phyloP scores from a whole-genome alignment of 2,113 vertebrate genomes.

The Platysternon megacephalum region DNA sequence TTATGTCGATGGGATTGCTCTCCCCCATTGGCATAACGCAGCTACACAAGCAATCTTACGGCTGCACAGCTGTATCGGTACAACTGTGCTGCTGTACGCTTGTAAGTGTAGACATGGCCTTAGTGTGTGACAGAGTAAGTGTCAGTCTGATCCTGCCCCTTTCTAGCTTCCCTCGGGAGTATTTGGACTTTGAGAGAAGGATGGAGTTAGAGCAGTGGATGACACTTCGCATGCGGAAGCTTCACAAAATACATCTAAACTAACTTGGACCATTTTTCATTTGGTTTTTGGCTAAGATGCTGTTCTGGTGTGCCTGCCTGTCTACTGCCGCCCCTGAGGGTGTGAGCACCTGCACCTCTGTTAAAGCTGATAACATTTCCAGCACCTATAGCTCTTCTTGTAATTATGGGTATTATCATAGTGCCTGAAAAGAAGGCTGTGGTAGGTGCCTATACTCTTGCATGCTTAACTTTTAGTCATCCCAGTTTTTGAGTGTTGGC shows the following conservation, averaged over 20 bases:
- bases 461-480: too few relatives aligned
- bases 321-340: too few relatives aligned
- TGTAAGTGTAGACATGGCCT: too few relatives aligned
- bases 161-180: not conserved
- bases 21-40: not conserved
- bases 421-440: not conserved
- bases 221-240: not conserved
- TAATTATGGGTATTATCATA: not conserved
- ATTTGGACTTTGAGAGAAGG: not conserved
- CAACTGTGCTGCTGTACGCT: too few relatives aligned
- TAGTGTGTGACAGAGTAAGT: not conserved
- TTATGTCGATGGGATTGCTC: too few relatives aligned
- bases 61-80: too few relatives aligned
- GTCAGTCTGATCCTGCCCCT: not conserved
- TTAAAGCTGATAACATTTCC: not conserved
- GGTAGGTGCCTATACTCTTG: not conserved
- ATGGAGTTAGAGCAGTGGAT: not conserved
- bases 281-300: not conserved
- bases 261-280: not conserved
- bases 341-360: too few relatives aligned
- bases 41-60: too few relatives aligned
- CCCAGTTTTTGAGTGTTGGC: too few relatives aligned
- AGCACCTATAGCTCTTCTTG: not conserved
- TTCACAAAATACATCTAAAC: not conserved
- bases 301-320: not conserved